Conservation (phyloP, 2,113 vertebrate genomes). For the Taurulus bubalis region DNA sequence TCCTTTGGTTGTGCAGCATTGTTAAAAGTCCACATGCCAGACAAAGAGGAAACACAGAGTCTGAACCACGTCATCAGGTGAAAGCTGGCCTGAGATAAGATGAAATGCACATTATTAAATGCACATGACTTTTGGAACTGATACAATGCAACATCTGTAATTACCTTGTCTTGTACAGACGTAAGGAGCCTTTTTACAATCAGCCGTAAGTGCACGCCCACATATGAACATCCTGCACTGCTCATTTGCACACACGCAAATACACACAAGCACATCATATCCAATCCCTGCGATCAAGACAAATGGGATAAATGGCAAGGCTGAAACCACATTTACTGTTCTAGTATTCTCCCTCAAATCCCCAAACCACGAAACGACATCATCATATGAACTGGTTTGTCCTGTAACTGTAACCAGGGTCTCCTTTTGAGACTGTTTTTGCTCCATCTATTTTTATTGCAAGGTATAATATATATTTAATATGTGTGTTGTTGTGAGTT, state of each 20-base stretch:
- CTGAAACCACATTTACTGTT: constrained; percentile 61
- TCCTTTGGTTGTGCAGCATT: constrained; percentile 36
- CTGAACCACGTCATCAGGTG: constrained; percentile 49
- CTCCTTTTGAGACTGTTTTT: constrained; percentile 38
- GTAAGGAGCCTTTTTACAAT: constrained; percentile 54
- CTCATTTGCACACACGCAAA: constrained; percentile 41
- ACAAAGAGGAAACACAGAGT: constrained; percentile 51
- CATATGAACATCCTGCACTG: constrained; percentile 40
- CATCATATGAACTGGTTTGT: constrained; percentile 69
- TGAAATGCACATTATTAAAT: constrained; percentile 62
- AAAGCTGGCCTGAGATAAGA: constrained; percentile 61
- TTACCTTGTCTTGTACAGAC: constrained; percentile 36
- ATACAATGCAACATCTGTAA: constrained; percentile 52
- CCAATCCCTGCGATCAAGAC: constrained; percentile 60
- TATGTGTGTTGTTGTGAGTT: constrained; percentile 30
- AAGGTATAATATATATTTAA: not conserved
- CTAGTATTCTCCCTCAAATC: constrained; percentile 42
- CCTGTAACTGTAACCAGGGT: constrained; percentile 62
- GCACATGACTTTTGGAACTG: constrained; percentile 54
- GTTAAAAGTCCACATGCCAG: constrained; percentile 24
- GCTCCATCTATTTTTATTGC: constrained; percentile 34
- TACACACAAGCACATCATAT: constrained; percentile 43
- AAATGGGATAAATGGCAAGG: constrained; percentile 60
- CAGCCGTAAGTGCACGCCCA: constrained; percentile 41
- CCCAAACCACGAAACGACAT: constrained; percentile 61